Conservation (phyloP, 2,888 invertebrate genomes). For the Dolichomitus sp. region DNA sequence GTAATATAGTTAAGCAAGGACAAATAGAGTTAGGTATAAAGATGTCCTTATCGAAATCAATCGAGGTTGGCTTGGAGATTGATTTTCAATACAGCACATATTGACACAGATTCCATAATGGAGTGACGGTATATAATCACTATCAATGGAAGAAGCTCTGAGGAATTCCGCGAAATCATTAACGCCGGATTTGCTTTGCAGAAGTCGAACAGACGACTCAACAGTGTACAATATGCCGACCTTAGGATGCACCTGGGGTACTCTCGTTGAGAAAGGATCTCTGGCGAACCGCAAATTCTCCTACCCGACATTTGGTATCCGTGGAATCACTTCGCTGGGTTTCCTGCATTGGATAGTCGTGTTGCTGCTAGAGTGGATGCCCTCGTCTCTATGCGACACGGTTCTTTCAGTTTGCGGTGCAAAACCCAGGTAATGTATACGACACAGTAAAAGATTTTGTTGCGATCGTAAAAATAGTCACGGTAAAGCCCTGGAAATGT, state of each 20-base stretch:
- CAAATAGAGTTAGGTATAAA: not conserved
- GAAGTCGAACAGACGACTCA: slow-evolving; percentile 60
- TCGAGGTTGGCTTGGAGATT: not conserved
- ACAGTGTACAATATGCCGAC: slow-evolving; percentile 76
- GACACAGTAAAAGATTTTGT: slow-evolving; percentile 47
- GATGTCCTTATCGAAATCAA: not conserved
- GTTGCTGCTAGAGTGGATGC: slow-evolving; percentile 80
- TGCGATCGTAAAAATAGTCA: slow-evolving; percentile 47
- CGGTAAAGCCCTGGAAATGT: not conserved
- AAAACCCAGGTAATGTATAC: slow-evolving; percentile 76
- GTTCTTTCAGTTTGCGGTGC: slow-evolving; percentile 71
- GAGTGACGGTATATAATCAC: not conserved
- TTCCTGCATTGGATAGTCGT: slow-evolving; percentile 77
- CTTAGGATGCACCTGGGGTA: slow-evolving; percentile 79
- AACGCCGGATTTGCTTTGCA: slow-evolving; percentile 21
- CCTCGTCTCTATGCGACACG: slow-evolving; percentile 78
- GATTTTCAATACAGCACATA: not conserved
- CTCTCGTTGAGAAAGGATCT: slow-evolving; percentile 75
- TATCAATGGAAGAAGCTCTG: not conserved
- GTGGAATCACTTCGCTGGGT: slow-evolving; percentile 77
- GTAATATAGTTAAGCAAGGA: not conserved
- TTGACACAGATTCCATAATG: not conserved
- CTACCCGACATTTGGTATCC: slow-evolving; percentile 80
- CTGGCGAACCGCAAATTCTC: slow-evolving; percentile 75
- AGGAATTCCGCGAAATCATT: not conserved